phyloP scores from a whole-genome alignment of 2,888 invertebrate species.

The Lysandra coridon region DNA sequence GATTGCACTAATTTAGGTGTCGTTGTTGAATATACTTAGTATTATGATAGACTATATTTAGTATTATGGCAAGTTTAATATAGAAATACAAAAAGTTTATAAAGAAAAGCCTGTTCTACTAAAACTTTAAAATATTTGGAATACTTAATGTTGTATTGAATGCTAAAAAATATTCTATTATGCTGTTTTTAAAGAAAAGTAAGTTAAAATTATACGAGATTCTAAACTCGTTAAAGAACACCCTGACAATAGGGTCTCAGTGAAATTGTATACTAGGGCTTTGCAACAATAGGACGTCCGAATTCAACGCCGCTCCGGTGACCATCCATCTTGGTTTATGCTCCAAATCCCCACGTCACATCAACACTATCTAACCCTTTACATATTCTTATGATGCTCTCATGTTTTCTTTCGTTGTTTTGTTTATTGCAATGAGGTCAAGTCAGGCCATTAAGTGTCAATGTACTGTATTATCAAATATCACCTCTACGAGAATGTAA shows the following conservation, averaged over 20 bases:
- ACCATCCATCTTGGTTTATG: constrained; percentile 45
- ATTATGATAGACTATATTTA: too few species aligned
- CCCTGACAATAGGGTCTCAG: constrained; percentile 39
- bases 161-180: not conserved
- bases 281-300: constrained; percentile 38
- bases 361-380: constrained; percentile 35
- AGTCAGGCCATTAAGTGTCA: not conserved
- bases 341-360: constrained; percentile 42
- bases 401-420: constrained; percentile 18
- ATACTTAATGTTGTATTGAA: too few species aligned
- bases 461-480: not conserved
- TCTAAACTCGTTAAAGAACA: constrained; percentile 39
- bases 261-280: constrained; percentile 39
- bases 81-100: too few species aligned
- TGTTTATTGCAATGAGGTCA: not conserved
- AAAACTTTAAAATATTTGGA: too few species aligned
- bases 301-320: constrained; percentile 37
- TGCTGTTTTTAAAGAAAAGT: not conserved
- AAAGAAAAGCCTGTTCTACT: too few species aligned
- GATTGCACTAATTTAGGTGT: too few species aligned
- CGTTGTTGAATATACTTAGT: too few species aligned
- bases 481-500: not conserved
- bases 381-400: constrained; percentile 22
- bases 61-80: too few species aligned
- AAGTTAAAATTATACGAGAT: constrained; percentile 32